These are phyloP conservation scores for Chaetogeoica ovagalla DNA, from an alignment of 2,888 invertebrate genomes.

Conservation along the genomic window DNA sequence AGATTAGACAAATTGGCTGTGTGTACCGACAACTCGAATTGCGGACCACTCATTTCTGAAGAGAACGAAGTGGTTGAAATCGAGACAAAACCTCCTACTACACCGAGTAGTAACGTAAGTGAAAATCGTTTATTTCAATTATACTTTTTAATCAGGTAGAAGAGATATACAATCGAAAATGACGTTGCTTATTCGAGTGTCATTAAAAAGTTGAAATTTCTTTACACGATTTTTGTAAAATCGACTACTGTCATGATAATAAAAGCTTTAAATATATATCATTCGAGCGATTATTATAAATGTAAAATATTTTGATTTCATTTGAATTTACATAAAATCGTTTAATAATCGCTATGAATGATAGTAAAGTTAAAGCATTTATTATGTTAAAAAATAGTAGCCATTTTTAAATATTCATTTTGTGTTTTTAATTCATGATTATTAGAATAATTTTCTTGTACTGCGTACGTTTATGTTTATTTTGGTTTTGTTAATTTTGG, in stretches of 20 bases:
- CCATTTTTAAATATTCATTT: no score
- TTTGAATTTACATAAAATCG: not conserved
- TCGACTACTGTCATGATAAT: no score
- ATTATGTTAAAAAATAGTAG: no score
- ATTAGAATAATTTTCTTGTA: no score
- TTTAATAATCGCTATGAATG: not conserved
- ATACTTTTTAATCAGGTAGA: not conserved
- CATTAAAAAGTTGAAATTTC: not conserved
- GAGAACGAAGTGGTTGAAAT: not conserved
- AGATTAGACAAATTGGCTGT: not conserved
- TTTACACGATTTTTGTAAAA: no score
- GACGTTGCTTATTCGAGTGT: no score
- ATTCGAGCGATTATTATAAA: not conserved
- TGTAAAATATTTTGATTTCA: no score
- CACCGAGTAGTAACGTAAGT: constrained; percentile 1
- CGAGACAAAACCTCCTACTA: not conserved
- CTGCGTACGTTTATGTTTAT: not conserved
- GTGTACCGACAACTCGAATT: not conserved
- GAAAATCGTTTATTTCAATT: not conserved
- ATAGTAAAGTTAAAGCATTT: no score
- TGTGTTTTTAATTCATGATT: no score
- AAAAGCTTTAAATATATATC: no score
- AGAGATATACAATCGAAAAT: no score
- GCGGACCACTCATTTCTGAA: not conserved
- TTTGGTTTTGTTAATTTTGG: not conserved